A percentile compares a stretch with the other conserved stretches of the same genome.
These are phyloP conservation scores for Amblyopsis rosae DNA, from an alignment of 2,113 vertebrate genomes.

Conservation along the genomic window DNA sequence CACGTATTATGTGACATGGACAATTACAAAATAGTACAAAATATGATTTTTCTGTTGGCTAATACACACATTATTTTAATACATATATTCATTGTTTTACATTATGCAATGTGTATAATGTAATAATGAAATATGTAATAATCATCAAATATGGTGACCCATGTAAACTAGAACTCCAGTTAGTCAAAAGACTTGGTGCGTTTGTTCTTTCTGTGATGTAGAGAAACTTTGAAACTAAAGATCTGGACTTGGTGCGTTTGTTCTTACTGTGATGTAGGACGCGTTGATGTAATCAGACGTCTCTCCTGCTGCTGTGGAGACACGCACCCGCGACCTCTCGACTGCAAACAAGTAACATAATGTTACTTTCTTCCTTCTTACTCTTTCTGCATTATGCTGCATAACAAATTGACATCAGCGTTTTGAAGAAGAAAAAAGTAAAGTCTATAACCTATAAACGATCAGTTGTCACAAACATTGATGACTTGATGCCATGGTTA, in stretches of 20 bases:
- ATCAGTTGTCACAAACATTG: background rate
- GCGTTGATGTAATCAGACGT: conserved; percentile 92
- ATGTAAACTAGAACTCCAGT: too few relatives aligned
- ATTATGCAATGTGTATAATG: too few relatives aligned
- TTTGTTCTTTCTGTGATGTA: conserved; percentile 83
- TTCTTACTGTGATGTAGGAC: conserved; percentile 87
- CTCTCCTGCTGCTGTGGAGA: conserved; percentile 81
- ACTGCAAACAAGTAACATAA: conserved; percentile 67
- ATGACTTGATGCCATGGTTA: conserved; percentile 13
- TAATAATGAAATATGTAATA: too few relatives aligned
- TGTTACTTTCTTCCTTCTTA: background rate
- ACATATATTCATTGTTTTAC: too few relatives aligned
- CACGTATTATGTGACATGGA: too few relatives aligned
- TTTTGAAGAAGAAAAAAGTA: background rate
- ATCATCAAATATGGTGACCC: too few relatives aligned
- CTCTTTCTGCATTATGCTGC: background rate
- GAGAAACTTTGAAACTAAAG: too few relatives aligned
- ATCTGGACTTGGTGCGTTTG: background rate
- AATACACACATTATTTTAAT: too few relatives aligned
- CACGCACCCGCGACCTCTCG: conserved; percentile 86
- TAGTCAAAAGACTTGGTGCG: background rate
- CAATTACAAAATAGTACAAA: too few relatives aligned
- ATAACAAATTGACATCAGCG: background rate
- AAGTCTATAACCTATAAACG: background rate
- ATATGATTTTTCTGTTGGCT: too few relatives aligned